Evolutionary conservation across 2,113 vertebrate genomes (phyloP).

Genomic region (Anseranas semipalmata): DNA sequence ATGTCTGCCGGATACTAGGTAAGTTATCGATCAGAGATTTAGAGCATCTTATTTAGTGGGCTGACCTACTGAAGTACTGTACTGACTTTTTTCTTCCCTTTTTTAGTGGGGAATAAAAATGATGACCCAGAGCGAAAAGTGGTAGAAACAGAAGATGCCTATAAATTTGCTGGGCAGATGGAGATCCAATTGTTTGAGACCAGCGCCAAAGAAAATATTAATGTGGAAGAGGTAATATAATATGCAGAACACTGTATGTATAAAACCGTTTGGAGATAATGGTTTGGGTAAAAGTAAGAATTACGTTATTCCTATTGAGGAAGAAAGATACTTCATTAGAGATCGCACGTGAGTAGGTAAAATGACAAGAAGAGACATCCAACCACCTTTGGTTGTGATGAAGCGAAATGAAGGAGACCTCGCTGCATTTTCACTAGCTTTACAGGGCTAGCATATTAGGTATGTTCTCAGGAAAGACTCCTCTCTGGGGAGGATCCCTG

Average conservation of each 20-base stretch:
- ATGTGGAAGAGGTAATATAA: conserved; percentile 92
- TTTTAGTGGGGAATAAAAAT: conserved; percentile 96
- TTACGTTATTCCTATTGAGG: background rate
- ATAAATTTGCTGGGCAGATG: conserved; percentile 99
- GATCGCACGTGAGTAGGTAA: background rate
- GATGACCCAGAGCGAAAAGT: conserved; percentile 97
- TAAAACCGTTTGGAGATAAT: background rate
- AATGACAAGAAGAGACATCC: background rate
- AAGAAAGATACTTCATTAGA: background rate
- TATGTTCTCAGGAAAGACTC: background rate
- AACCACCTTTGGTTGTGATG: background rate
- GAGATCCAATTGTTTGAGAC: conserved; percentile 98
- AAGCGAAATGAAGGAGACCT: background rate
- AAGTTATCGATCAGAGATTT: background rate
- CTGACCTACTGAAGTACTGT: background rate
- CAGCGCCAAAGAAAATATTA: conserved; percentile 97
- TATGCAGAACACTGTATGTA: background rate
- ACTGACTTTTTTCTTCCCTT: background rate
- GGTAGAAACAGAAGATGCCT: conserved; percentile 96
- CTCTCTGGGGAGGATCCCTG: background rate
- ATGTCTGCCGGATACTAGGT: conserved; percentile 99
- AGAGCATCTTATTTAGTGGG: background rate
- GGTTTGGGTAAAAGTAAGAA: background rate
- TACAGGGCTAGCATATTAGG: accelerated
- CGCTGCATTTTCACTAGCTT: background rate